These are phyloP conservation scores for Falco columbarius DNA, from an alignment of 2,797 vertebrate genomes.

Conservation along the genomic window DNA sequence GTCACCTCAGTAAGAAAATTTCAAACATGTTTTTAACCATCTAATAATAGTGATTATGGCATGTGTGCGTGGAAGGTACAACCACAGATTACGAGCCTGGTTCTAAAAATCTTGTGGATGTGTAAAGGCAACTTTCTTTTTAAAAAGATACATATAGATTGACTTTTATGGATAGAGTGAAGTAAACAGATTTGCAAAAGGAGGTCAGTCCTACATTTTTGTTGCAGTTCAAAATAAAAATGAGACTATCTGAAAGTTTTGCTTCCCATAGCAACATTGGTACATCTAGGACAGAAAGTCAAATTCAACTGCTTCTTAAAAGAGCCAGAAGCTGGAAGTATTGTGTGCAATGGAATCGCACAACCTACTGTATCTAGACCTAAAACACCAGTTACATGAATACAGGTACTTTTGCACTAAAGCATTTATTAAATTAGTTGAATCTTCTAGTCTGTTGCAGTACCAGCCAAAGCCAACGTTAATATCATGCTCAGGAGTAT, in stretches of 20 bases:
- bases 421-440: neutral
- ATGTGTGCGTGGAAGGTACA: accelerated
- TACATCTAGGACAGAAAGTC: neutral
- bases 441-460: neutral
- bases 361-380: neutral
- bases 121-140: neutral
- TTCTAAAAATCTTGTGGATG: neutral
- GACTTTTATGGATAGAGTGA: neutral
- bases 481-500: neutral
- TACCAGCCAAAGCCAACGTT: neutral
- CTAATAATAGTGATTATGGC: neutral
- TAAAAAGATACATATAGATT: neutral
- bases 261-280: neutral
- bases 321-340: neutral
- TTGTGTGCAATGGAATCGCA: neutral
- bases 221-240: neutral
- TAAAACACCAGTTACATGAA: neutral
- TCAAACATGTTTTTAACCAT: neutral
- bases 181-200: neutral
- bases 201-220: neutral
- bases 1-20: neutral
- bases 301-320: neutral
- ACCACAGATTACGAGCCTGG: neutral
- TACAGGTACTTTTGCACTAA: neutral
- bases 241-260: neutral